These are phyloP conservation scores for Anarrhichthys ocellatus DNA, from an alignment of 2,113 vertebrate genomes.

Conservation along the genomic window DNA sequence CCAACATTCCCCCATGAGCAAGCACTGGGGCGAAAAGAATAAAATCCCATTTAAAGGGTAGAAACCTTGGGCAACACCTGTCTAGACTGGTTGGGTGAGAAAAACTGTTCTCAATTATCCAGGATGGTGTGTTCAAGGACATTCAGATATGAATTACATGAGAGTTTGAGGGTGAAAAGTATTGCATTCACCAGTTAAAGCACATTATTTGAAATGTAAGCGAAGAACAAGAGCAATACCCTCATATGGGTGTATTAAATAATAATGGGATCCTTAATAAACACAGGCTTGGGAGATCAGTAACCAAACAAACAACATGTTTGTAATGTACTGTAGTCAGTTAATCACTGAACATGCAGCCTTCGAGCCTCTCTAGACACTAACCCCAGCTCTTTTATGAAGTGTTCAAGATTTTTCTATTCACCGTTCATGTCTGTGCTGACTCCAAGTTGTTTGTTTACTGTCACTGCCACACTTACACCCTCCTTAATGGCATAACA, in stretches of 20 bases:
- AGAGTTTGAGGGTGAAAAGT: background rate
- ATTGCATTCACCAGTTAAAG: background rate
- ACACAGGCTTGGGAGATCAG: background rate
- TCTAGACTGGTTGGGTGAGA: background rate
- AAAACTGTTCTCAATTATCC: background rate
- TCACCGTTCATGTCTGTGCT: conserved; percentile 1
- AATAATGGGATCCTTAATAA: background rate
- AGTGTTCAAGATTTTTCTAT: background rate
- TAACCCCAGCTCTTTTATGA: background rate
- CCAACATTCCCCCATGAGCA: background rate
- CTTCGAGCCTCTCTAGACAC: background rate
- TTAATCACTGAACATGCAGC: background rate
- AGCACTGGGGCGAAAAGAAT: background rate
- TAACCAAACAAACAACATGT: background rate
- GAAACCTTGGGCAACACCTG: background rate
- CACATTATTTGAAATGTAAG: background rate
- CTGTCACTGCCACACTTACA: conserved; percentile 6
- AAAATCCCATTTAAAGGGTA: background rate
- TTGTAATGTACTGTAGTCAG: background rate
- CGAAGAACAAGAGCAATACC: background rate
- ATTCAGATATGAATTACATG: background rate
- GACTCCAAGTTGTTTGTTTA: background rate
- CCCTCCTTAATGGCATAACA: background rate
- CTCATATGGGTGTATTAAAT: background rate
- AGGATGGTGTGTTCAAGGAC: background rate